Base-by-base conservation (phyloP, 2,888 invertebrate species). In the Autographa gamma region DNA sequence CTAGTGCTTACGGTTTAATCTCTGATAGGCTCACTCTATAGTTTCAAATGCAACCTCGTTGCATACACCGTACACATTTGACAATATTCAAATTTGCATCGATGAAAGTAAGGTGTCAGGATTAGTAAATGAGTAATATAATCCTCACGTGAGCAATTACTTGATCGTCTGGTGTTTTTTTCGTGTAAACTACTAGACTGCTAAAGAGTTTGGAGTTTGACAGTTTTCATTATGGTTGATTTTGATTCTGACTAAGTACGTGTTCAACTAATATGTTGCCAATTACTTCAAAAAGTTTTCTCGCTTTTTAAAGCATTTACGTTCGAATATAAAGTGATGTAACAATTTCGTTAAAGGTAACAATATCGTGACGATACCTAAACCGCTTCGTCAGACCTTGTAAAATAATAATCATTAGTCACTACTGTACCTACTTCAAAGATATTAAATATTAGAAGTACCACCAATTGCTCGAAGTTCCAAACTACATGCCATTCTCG, bases 391-490 rank as follows among this genome's bases (percentile, higher is more conserved):
- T 48, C 16, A 48, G 48, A n/a, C 48, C 48, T 48, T 48, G 48
- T 48, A 48, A n/a, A n/a, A 48, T 48, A 48, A 48, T 48, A n/a
- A 48, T 48, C n/a, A 48, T 48, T 48, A 48, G n/a, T 48, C 48
- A 48, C 48, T n/a, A n/a, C 16, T n/a, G n/a, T 48, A 48, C n/a
- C n/a, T n/a, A 48, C 7, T 8, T 48, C 16, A 48, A 48, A 48
- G 7, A 48, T 43, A 43, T 43, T 14, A 0, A 0, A 16, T 43
- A 41, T 9, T 43, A 0, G 25, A 25, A 25, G 25, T 25, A 25
- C 25, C 25, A 25, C 11, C 19, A 56, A 56, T 56, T 14, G 14
- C 19, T 19, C 6, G 25, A 56, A 11, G 54, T 56, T 9, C 3
- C 19, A 38, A 62, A 9, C 31, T 32, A 13, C 54, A 13, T 71